phyloP scores from a whole-genome alignment of 1,140 invertebrate genomes.

The Bursaphelenchus mucronatus region DNA sequence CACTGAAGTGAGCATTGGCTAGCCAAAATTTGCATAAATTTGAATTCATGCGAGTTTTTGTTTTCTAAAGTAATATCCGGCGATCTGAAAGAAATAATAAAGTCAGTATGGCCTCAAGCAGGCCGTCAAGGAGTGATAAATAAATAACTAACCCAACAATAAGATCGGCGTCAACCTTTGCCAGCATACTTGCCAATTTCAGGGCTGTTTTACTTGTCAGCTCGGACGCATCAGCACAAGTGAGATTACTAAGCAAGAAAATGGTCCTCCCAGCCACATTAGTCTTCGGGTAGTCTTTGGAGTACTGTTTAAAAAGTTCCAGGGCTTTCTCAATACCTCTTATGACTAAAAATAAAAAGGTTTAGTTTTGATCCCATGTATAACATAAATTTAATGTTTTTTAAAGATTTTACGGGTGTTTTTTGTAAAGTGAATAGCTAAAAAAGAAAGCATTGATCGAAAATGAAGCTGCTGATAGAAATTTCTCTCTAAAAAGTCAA shows the following conservation, averaged over 20 bases:
- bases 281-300: too few relatives aligned
- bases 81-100: conserved; percentile 1
- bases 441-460: too few relatives aligned
- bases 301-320: too few relatives aligned
- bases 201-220: not conserved
- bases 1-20: conserved; percentile 5
- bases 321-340: too few relatives aligned
- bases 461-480: too few relatives aligned
- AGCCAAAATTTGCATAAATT: conserved; percentile 1
- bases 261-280: not conserved
- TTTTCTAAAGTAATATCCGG: conserved; percentile 7
- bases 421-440: too few relatives aligned
- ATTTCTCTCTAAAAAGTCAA: too few relatives aligned
- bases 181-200: conserved; percentile 9
- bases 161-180: conserved; percentile 1
- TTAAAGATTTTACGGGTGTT: too few relatives aligned
- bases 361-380: too few relatives aligned
- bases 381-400: too few relatives aligned
- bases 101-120: too few relatives aligned
- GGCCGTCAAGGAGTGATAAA: not conserved
- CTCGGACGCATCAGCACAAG: not conserved
- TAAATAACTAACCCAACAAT: not conserved
- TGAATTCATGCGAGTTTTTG: conserved; percentile 1
- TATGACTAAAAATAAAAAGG: too few relatives aligned
- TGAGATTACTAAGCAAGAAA: conserved; percentile 14